These are phyloP conservation scores for Elmis aenea DNA, from an alignment of 2,888 invertebrate species.

Conservation along the genomic window DNA sequence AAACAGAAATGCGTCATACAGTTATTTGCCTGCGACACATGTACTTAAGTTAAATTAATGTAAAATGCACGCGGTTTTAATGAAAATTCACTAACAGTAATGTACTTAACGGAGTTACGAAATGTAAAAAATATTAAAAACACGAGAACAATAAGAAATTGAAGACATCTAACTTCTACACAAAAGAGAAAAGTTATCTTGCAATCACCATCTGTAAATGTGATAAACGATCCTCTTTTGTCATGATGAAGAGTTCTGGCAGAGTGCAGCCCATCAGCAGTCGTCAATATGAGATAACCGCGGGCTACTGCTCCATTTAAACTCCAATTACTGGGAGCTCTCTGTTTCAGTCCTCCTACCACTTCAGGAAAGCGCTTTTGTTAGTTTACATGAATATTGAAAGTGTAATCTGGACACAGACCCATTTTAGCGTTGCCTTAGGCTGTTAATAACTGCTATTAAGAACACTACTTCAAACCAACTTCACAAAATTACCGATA, in stretches of 20 bases:
- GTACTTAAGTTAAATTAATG: background rate
- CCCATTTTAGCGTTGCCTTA: conserved; percentile 21
- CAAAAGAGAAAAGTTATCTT: conserved; percentile 26
- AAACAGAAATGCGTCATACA: too few relatives aligned
- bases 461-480: conserved; percentile 9
- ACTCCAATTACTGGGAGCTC: conserved; percentile 30
- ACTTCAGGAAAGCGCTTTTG: conserved; percentile 26
- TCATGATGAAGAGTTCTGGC: conserved; percentile 29
- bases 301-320: conserved; percentile 25
- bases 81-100: background rate
- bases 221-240: conserved; percentile 37
- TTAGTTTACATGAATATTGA: conserved; percentile 36
- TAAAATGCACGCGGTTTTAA: background rate
- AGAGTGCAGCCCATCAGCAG: conserved; percentile 26
- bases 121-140: background rate
- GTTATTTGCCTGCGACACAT: background rate
- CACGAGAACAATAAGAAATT: conserved; percentile 9
- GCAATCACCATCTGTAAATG: conserved; percentile 34
- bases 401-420: conserved; percentile 34
- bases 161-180: conserved; percentile 15
- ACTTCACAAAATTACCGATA: conserved; percentile 16
- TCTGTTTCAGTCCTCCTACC: conserved; percentile 18
- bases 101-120: too few relatives aligned
- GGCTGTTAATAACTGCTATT: conserved; percentile 25
- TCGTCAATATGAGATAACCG: conserved; percentile 26